A percentile compares a stretch with the other conserved stretches of the same genome.
Evolutionary conservation across 2,888 invertebrate genomes (phyloP).

Genomic region (Ametastegia equiseti): DNA sequence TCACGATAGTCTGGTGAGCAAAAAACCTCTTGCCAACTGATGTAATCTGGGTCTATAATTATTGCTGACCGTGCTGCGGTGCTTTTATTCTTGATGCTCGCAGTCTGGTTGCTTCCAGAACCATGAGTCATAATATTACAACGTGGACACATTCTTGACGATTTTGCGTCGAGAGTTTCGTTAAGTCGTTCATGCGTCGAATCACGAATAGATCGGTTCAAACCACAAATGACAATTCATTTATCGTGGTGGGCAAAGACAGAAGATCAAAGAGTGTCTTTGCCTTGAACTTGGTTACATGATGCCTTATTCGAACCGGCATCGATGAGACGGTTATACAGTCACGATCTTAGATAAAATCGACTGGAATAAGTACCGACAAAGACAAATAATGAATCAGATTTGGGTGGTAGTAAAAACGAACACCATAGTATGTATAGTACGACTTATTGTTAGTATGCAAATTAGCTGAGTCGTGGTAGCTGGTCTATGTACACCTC

Average conservation of each 20-base stretch:
- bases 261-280: background rate
- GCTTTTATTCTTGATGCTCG: background rate
- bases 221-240: constrained; percentile 10
- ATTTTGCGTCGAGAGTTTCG: background rate
- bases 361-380: background rate
- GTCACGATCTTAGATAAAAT: constrained; percentile 16
- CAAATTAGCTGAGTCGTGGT: constrained; percentile 16
- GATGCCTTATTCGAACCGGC: background rate
- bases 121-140: background rate
- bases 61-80: background rate
- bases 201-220: constrained; percentile 1
- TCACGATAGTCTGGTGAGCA: background rate
- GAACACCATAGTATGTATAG: background rate
- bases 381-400: background rate
- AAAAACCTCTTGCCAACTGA: background rate
- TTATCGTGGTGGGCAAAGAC: background rate
- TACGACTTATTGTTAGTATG: too few relatives aligned
- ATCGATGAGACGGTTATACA: background rate
- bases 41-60: constrained; percentile 21
- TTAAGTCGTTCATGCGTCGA: background rate
- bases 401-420: background rate
- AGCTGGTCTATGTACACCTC: background rate
- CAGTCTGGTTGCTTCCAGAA: background rate
- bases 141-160: background rate
- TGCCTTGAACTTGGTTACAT: constrained; percentile 38